Evolutionary conservation across 2,113 vertebrate species (phyloP).

Genomic region (Nothoprocta perdicaria): DNA sequence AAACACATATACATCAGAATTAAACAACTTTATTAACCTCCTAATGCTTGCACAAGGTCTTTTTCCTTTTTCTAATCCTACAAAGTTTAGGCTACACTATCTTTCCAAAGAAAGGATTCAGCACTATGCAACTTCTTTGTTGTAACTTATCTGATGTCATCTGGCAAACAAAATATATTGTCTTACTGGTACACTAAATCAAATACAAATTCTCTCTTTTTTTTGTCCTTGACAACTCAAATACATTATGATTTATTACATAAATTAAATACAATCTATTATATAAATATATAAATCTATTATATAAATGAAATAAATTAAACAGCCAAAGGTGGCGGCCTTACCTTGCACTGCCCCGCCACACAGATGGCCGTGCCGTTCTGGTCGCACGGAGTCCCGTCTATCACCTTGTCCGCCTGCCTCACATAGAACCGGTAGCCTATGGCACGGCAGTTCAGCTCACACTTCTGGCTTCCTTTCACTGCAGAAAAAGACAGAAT

Average conservation of each 20-base stretch:
- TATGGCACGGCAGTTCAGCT: slow-evolving; percentile 90
- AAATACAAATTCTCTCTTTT: not conserved
- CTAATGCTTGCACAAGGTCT: not conserved
- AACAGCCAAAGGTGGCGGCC: not conserved
- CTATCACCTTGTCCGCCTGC: slow-evolving; percentile 87
- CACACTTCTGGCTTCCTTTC: slow-evolving; percentile 86
- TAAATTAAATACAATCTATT: too few species aligned
- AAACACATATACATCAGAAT: not conserved
- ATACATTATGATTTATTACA: not conserved
- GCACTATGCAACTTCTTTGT: not conserved
- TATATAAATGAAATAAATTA: too few species aligned
- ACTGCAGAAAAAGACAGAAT: slow-evolving; percentile 62
- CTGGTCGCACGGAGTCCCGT: slow-evolving; percentile 90
- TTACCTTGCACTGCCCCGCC: slow-evolving; percentile 90
- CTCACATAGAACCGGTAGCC: slow-evolving; percentile 94
- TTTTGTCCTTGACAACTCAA: not conserved
- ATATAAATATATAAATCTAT: too few species aligned
- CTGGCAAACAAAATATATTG: not conserved
- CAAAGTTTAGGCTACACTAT: not conserved
- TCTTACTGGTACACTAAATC: not conserved
- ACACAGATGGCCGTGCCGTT: slow-evolving; percentile 88
- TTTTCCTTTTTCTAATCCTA: not conserved
- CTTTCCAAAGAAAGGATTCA: not conserved
- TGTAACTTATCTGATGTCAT: not conserved
- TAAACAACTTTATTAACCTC: not conserved